These are phyloP conservation scores for Manis javanica DNA, from an alignment of 2,797 vertebrate genomes.

Conservation along the genomic window DNA sequence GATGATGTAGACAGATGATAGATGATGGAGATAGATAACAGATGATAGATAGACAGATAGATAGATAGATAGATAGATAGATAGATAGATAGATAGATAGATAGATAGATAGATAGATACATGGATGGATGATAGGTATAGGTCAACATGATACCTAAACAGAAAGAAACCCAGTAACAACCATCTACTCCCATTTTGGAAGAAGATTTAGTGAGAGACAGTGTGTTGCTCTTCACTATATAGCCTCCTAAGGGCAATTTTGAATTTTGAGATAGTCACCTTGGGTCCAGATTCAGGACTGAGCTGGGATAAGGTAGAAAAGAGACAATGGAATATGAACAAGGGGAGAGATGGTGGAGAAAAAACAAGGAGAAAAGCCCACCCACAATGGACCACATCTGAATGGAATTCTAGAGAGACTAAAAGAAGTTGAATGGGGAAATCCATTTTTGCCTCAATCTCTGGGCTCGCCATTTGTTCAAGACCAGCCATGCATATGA, in stretches of 20 bases:
- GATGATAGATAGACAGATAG: background rate
- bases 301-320: background rate
- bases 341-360: background rate
- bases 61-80: background rate
- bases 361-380: background rate
- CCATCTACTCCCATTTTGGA: background rate
- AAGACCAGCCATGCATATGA: background rate
- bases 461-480: background rate
- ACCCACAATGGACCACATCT: background rate
- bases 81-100: background rate
- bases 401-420: background rate
- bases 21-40: too few species aligned
- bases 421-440: background rate
- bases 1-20: too few species aligned
- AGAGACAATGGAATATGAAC: background rate
- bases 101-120: background rate
- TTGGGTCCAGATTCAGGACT: background rate
- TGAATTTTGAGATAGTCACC: background rate
- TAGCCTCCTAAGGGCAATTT: background rate
- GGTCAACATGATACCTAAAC: background rate
- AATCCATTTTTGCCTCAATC: background rate
- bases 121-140: too few species aligned
- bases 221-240: background rate
- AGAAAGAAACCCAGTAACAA: background rate
- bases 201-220: background rate